A percentile compares a stretch with the other conserved stretches of the same genome.
Conservation (phyloP, 1,140 invertebrate genomes). For the Elysia chlorotica region DNA sequence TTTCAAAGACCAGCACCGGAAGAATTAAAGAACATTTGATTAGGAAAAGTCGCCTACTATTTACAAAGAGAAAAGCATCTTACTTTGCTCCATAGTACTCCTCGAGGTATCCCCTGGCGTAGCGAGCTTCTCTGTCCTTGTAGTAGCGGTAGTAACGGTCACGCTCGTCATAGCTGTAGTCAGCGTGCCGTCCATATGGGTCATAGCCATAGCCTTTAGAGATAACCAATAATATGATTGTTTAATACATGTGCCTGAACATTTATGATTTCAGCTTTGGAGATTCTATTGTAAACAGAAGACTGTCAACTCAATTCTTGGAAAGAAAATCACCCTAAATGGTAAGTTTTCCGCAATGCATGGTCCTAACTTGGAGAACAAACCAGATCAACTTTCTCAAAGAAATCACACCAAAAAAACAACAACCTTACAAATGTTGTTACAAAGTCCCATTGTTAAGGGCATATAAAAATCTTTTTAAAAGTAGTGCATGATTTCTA, state of each 20-base stretch:
- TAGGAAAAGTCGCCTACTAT: too few species aligned
- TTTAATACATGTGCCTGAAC: too few species aligned
- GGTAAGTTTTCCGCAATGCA: too few species aligned
- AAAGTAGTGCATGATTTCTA: too few species aligned
- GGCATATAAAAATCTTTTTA: background rate
- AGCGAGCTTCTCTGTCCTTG: constrained; percentile 24
- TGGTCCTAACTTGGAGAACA: background rate
- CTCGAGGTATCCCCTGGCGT: constrained; percentile 36
- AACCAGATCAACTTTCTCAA: constrained; percentile 18
- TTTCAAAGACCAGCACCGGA: too few species aligned
- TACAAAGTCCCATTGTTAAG: background rate
- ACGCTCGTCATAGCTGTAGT: constrained; percentile 39
- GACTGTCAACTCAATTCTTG: too few species aligned
- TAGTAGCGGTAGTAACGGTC: constrained; percentile 32
- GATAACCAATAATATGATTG: too few species aligned
- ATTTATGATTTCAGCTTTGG: too few species aligned
- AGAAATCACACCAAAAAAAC: constrained; percentile 21
- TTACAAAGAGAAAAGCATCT: too few species aligned
- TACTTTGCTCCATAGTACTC: constrained; percentile 31
- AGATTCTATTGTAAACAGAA: too few species aligned
- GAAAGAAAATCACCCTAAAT: too few species aligned
- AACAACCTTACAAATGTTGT: background rate
- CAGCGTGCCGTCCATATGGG: constrained; percentile 24
- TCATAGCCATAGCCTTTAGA: constrained; percentile 29
- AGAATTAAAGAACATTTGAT: too few species aligned